Base-by-base conservation (phyloP, 2,888 invertebrate genomes). In the Polyommatus iphigenia region DNA sequence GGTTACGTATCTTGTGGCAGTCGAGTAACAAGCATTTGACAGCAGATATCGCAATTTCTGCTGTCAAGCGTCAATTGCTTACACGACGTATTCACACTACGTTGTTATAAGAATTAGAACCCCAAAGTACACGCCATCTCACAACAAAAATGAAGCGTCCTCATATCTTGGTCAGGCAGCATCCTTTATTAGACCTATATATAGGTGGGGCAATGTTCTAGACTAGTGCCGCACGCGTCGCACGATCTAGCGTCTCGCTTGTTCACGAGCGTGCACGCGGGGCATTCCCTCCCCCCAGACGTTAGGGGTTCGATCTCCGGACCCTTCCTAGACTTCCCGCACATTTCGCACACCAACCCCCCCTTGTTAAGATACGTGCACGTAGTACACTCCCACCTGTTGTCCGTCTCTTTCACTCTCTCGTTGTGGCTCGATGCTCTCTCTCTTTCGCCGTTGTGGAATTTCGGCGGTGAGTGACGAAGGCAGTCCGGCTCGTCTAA, bases 191-290 rank as follows among this genome's bases (percentile, higher is more conserved):
- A 67, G 1, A 24, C 76, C 80, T 89, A 96, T 84, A 97, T 97
- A 85, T 97, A 97, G 76, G 97, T 97, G 59, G 97, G 96, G 78
- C 97, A 97, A 89, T 96, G 95, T 84, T 96, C 95, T 71, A 97
- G 91, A 85, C 95, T 96, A 8, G 95, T 92, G 29, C 94, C 95
- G 87, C 97, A 97, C 24, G 96, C 97, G 82, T 95, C 96, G 86
- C 97, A 97, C 13, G 85, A 86, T 59, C 91, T 91, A 8, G 95
- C 95, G 78, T 95, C 95, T 83, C 95, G 95, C 72, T 95, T 95
- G 85, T 97, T 97, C 62, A 97, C 96, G 75, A 97, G 91, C 2
- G 97, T 97, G 86, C 97, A 97, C 41, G 95, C 91, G 0, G 96
- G 96, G 82, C 97, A 97, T 86, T 97, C 96, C 76, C 96, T 94